Conservation (phyloP, 2,888 invertebrate genomes). For the Meiosimyza platycephala region DNA sequence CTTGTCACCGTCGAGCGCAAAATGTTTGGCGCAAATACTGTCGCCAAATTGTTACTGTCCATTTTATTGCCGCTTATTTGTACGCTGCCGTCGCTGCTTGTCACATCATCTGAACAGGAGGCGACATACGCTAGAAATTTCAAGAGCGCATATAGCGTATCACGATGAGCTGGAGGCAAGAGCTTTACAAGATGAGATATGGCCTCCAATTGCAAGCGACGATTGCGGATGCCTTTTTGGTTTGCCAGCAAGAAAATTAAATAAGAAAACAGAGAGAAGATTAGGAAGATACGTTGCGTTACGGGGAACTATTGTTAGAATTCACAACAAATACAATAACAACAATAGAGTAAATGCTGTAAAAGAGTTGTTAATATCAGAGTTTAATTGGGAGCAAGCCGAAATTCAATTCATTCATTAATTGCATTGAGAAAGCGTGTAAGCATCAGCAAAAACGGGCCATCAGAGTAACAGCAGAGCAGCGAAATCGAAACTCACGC, state of each 20-base stretch:
- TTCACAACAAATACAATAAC: too few species aligned
- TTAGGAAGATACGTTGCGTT: too few species aligned
- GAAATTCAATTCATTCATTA: too few species aligned
- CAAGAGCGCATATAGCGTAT: constrained; percentile 83
- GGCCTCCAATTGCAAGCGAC: constrained; percentile 84
- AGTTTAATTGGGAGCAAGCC: too few species aligned
- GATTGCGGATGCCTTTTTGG: constrained; percentile 82
- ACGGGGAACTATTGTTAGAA: neutral
- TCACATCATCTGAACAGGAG: constrained; percentile 57
- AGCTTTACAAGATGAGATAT: constrained; percentile 86
- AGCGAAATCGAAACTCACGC: constrained; percentile 72
- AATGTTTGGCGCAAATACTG: constrained; percentile 94
- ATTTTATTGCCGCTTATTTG: constrained; percentile 83
- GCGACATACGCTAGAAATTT: constrained; percentile 78
- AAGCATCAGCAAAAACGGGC: too few species aligned
- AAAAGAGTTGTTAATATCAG: too few species aligned
- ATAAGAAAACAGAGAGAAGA: neutral
- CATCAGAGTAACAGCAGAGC: neutral
- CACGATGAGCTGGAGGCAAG: constrained; percentile 87
- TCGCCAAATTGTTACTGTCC: constrained; percentile 92
- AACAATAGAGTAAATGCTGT: too few species aligned
- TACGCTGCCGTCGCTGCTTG: constrained; percentile 51
- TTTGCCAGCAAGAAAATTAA: constrained; percentile 15
- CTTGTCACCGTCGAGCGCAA: constrained; percentile 75
- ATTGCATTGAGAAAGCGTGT: too few species aligned